These are phyloP conservation scores for Phodopus roborovskii DNA, from an alignment of 2,113 vertebrate genomes.

Conservation along the genomic window DNA sequence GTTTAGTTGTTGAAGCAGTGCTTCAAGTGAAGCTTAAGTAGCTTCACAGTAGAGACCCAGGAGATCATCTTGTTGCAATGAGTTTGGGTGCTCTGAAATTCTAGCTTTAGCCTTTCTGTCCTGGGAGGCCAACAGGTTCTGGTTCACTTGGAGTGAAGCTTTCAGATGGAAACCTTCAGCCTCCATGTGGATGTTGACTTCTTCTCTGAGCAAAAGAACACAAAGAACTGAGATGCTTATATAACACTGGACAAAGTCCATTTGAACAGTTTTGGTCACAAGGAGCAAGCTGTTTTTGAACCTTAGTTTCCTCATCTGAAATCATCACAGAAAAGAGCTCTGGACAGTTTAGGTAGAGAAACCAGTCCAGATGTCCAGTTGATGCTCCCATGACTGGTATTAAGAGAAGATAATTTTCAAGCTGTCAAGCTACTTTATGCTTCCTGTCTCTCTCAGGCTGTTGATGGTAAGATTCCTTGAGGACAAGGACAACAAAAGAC, in stretches of 20 bases:
- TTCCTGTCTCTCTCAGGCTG: background rate
- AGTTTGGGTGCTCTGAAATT: conserved; percentile 7
- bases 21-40: conserved; percentile 44
- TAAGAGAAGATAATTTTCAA: background rate
- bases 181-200: background rate
- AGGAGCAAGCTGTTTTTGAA: background rate
- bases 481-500: background rate
- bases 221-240: background rate
- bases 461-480: background rate
- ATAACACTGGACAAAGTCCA: background rate
- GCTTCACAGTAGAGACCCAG: background rate
- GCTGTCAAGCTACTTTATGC: background rate
- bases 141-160: background rate
- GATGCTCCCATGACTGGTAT: background rate
- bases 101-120: background rate
- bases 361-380: background rate
- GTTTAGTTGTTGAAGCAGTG: conserved; percentile 8
- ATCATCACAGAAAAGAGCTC: background rate
- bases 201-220: background rate
- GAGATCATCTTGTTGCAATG: background rate
- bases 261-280: background rate
- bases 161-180: background rate
- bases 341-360: background rate
- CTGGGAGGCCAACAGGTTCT: background rate
- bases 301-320: conserved; percentile 5